phyloP scores from a whole-genome alignment of 2,113 vertebrate genomes.

The Aythya baeri region DNA sequence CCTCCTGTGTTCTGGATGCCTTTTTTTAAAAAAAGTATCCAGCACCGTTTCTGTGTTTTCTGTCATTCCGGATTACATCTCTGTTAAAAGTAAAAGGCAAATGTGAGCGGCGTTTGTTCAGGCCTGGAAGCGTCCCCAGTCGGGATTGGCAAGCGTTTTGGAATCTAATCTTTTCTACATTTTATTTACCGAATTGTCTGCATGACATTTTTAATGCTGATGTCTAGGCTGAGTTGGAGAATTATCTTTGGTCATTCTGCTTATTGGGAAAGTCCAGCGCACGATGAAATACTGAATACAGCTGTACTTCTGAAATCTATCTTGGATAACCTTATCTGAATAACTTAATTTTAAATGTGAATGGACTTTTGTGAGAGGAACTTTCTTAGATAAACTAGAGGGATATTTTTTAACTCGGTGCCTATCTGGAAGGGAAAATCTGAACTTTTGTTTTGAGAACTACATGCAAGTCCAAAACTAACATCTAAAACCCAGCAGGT shows the following conservation, averaged over 20 bases:
- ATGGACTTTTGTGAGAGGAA: slow-evolving; percentile 26
- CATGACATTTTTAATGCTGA: not conserved
- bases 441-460: slow-evolving; percentile 1
- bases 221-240: not conserved
- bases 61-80: not conserved
- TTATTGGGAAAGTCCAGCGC: not conserved
- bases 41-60: not conserved
- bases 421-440: slow-evolving; percentile 6
- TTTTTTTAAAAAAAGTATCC: not conserved
- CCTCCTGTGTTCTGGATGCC: not conserved
- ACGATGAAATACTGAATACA: slow-evolving; percentile 8
- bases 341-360: slow-evolving; percentile 35
- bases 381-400: slow-evolving; percentile 18
- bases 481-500: not conserved
- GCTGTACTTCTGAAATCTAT: slow-evolving; percentile 22
- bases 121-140: not conserved
- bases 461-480: slow-evolving; percentile 5
- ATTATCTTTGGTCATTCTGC: not conserved
- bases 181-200: not conserved
- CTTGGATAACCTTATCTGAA: slow-evolving; percentile 41
- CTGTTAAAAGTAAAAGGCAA: not conserved
- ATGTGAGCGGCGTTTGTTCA: not conserved
- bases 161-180: not conserved
- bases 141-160: not conserved
- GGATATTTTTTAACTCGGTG: slow-evolving; percentile 17